Base-by-base conservation (phyloP, 2,113 vertebrate species). In the Pardalotus punctatus region DNA sequence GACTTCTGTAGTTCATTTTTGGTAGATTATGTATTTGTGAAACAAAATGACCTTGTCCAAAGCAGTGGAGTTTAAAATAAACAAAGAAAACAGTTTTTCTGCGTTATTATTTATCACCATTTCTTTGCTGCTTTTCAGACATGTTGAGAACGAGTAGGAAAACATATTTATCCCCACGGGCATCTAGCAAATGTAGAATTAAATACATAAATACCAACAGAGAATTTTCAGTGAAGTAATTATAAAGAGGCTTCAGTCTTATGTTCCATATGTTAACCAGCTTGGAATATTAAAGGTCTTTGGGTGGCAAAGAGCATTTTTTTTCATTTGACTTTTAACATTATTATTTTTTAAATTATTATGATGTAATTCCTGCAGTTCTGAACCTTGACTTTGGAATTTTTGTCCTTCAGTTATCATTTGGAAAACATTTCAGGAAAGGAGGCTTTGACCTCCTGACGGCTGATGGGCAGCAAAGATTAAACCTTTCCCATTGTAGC, bases 121-220 rank as follows among this genome's bases (percentile, higher is more conserved):
- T 95, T 66, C 45, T 53, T 69, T 78, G 29, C 67, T 94, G 50
- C 56, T 81, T 86, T 89, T 78, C 23, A 77, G 28, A 12, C 38
- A 7, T 33, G 77, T 88, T 38, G n/a, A 20, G 58, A 95, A 81
- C 0, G 0, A 62, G 29, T 6, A 58, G 45, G 35, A 81, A 86
- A 73, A 36, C 51, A 31, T 67, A 66, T 57, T 95, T 95, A 84
- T 94, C 81, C 69, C 81, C 19, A 47, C 0, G 0, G 81, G 72
- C 74, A 42, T 51, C 43, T 24, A 47, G 61, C 38, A 92, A 88
- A 28, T 1, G 2, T 93, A 33, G 47, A 77, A 88, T 94, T 95
- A 96, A 90, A 86, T 12, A 33, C 10, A 4, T 86, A 73, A 91
- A 88, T 65, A 61, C 62, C 25, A 64, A 50, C 54, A 36, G 20